Conservation (phyloP, 2,113 vertebrate genomes). For the Mastomys natalensis region DNA sequence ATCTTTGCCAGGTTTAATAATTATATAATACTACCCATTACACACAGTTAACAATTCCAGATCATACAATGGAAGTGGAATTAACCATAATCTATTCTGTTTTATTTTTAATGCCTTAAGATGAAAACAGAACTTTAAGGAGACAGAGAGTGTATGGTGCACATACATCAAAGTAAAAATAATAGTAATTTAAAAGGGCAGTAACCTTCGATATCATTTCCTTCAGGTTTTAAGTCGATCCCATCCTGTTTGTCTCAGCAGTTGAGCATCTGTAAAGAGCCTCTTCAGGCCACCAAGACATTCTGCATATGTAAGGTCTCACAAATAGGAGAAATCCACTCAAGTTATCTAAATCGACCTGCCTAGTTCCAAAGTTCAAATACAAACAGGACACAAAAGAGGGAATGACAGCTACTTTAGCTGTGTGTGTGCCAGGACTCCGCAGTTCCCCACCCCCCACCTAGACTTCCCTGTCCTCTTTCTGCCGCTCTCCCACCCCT, state of each 20-base stretch:
- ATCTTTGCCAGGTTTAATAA: constrained; percentile 36
- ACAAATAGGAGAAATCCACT: constrained; percentile 47
- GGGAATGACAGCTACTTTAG: constrained; percentile 63
- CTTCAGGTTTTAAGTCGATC: constrained; percentile 27
- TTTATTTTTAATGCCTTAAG: not conserved
- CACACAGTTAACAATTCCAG: constrained; percentile 28
- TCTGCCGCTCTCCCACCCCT: not conserved
- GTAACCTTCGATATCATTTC: constrained; percentile 28
- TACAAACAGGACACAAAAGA: constrained; percentile 22
- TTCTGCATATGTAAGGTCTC: constrained; percentile 24
- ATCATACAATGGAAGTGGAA: not conserved
- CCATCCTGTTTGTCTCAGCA: constrained; percentile 31
- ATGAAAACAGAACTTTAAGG: not conserved
- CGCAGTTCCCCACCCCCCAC: not conserved
- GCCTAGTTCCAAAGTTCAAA: constrained; percentile 61
- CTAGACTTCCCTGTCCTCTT: constrained; percentile 43
- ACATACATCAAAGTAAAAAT: constrained; percentile 24
- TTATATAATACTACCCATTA: not conserved
- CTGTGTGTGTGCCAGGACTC: constrained; percentile 69
- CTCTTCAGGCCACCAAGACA: not conserved
- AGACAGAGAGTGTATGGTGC: not conserved
- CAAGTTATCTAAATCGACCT: constrained; percentile 62
- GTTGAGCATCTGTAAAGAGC: not conserved
- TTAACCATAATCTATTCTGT: not conserved
- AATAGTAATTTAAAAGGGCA: not conserved